Evolutionary conservation across 2,888 invertebrate genomes (phyloP).

Genomic region (Mesorhabditis belari): DNA sequence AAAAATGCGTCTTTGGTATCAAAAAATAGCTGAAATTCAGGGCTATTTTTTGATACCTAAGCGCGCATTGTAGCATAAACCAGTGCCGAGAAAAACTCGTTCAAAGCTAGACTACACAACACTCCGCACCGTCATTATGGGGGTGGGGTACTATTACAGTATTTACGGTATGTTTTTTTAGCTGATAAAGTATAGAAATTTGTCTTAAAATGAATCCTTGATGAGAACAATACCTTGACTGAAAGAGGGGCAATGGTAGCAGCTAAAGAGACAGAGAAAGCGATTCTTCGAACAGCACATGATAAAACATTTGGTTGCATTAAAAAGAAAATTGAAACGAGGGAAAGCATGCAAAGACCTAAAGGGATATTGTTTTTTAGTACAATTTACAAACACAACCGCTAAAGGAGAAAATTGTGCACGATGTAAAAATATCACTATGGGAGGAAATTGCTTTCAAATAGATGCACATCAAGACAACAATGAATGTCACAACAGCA

Average conservation of each 20-base stretch:
- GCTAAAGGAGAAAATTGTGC: constrained; percentile 29
- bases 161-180: no score
- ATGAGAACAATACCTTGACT: constrained; percentile 23
- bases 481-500: constrained; percentile 27
- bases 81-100: no score
- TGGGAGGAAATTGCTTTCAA: constrained; percentile 28
- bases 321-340: constrained; percentile 38
- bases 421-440: constrained; percentile 31
- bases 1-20: no score
- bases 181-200: no score
- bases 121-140: no score
- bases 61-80: no score
- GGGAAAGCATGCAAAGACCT: constrained; percentile 27
- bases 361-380: neutral
- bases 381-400: neutral
- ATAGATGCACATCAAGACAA: constrained; percentile 42
- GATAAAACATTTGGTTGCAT: constrained; percentile 37
- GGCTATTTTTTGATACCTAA: no score
- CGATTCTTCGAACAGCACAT: constrained; percentile 27
- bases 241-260: constrained; percentile 36
- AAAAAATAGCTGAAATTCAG: no score
- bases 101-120: no score
- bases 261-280: constrained; percentile 34
- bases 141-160: no score
- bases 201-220: no score